Conservation (phyloP, 1,140 invertebrate species). For the Macrosteles quadrilineatus region DNA sequence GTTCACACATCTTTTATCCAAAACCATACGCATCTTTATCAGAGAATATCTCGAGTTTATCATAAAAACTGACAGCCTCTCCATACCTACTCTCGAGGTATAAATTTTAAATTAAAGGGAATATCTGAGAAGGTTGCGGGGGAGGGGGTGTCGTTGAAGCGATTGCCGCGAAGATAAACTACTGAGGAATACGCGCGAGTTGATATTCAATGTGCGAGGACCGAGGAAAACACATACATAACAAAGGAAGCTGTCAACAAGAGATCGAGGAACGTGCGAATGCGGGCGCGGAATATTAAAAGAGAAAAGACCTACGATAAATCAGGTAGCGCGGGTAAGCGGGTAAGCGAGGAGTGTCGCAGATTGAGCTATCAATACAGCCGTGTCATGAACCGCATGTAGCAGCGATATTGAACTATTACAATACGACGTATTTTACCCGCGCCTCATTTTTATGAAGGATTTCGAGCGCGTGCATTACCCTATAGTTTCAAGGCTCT, state of each 20-base stretch:
- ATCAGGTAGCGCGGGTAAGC: background rate
- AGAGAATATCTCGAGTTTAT: too few species aligned
- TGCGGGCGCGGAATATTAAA: slow-evolving; percentile 21
- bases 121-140: too few species aligned
- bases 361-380: slow-evolving; percentile 20
- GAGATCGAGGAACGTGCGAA: slow-evolving; percentile 19
- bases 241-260: slow-evolving; percentile 7
- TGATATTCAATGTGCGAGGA: too few species aligned
- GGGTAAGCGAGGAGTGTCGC: background rate
- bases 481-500: background rate
- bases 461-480: slow-evolving; percentile 14
- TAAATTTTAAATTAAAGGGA: too few species aligned
- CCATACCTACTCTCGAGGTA: too few species aligned
- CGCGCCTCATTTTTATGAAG: slow-evolving; percentile 18
- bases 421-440: background rate
- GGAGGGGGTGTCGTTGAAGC: too few species aligned
- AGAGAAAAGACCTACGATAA: slow-evolving; percentile 13
- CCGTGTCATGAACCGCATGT: slow-evolving; percentile 15
- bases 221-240: slow-evolving; percentile 4
- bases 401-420: slow-evolving; percentile 16
- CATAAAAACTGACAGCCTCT: too few species aligned
- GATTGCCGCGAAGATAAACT: too few species aligned
- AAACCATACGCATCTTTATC: too few species aligned
- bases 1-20: too few species aligned
- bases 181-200: too few species aligned